Conservation (phyloP, 2,797 vertebrate genomes). For the Hypotaenidia okinawae region DNA sequence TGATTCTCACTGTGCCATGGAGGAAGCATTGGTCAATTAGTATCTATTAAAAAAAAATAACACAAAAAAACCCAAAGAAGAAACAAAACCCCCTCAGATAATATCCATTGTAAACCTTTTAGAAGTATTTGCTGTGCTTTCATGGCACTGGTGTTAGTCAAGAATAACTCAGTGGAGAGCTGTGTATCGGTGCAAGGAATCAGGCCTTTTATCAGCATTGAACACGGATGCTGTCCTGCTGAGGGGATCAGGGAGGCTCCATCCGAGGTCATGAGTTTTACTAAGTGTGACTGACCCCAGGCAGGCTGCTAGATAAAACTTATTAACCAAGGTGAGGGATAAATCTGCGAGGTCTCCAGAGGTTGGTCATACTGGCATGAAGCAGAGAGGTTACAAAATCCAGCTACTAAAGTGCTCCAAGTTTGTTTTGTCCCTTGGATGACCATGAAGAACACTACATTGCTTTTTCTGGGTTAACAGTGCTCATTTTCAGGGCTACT, state of each 20-base stretch:
- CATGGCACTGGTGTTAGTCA: not conserved
- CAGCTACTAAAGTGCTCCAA: not conserved
- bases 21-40: not conserved
- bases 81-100: not conserved
- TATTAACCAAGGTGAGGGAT: not conserved
- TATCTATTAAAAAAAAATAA: not conserved
- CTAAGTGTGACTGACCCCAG: not conserved
- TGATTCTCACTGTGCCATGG: not conserved
- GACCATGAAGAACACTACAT: not conserved
- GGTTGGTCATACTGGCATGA: not conserved
- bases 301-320: not conserved
- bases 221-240: constrained; percentile 4
- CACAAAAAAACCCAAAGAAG: not conserved
- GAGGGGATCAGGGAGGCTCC: not conserved
- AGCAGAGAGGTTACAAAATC: not conserved
- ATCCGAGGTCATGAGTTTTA: not conserved
- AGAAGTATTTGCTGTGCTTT: not conserved
- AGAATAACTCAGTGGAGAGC: not conserved
- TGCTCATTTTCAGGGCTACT: constrained; percentile 15
- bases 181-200: not conserved
- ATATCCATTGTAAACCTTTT: not conserved
- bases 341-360: not conserved
- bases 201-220: not conserved
- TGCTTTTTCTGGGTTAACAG: not conserved
- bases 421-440: not conserved